A percentile compares a stretch with the other conserved stretches of the same genome.
Conservation (phyloP, 2,888 invertebrate genomes). For the Torymus texanus region DNA sequence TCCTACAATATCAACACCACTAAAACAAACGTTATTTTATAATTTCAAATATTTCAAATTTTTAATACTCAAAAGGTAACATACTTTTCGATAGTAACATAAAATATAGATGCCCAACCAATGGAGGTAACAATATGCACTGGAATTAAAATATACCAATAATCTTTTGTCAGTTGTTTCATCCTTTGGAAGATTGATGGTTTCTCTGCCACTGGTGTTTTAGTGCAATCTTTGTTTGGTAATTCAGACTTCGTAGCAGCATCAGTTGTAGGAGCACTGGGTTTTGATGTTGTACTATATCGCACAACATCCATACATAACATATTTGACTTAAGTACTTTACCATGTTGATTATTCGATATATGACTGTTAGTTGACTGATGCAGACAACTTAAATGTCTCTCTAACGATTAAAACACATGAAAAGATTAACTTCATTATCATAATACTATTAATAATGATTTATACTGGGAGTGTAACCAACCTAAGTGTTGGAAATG, state of each 20-base stretch:
- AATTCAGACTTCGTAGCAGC: constrained; percentile 19
- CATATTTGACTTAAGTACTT: background rate
- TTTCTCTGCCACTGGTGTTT: constrained; percentile 71
- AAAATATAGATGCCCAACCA: constrained; percentile 92
- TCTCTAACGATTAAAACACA: constrained; percentile 15
- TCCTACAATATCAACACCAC: constrained; percentile 92
- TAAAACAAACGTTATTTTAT: constrained; percentile 70
- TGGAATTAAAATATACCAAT: constrained; percentile 97
- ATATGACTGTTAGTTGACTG: background rate
- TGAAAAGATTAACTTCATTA: too few relatives aligned
- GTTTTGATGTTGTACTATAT: constrained; percentile 33
- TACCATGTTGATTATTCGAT: constrained; percentile 17
- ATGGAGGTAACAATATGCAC: constrained; percentile 93
- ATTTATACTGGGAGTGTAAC: background rate
- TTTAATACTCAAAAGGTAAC: background rate
- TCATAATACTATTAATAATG: background rate
- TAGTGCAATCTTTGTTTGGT: constrained; percentile 42
- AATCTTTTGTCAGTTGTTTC: constrained; percentile 94
- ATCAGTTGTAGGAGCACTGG: constrained; percentile 15
- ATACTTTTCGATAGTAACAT: constrained; percentile 89
- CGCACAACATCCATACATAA: background rate
- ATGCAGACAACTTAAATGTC: background rate
- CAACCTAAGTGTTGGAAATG: constrained; percentile 39
- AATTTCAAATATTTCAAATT: constrained; percentile 5
- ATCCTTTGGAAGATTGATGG: constrained; percentile 86